These are phyloP conservation scores for Characodon lateralis DNA, from an alignment of 2,797 vertebrate species.

Conservation along the genomic window DNA sequence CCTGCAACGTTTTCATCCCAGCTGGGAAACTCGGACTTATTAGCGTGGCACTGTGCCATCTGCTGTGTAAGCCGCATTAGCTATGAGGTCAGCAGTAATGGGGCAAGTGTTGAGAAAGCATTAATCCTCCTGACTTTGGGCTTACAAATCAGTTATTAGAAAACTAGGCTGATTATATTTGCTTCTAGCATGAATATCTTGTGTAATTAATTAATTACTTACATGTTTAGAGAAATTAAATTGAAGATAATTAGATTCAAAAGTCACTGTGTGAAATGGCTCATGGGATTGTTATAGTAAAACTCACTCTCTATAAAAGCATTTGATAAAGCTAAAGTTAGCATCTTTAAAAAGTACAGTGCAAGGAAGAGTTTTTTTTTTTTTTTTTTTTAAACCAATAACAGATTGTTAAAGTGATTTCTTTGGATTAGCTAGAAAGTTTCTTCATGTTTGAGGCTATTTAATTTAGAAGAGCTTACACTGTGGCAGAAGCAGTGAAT, in stretches of 20 bases:
- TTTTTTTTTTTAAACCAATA: slow-evolving; percentile 20
- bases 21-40: slow-evolving; percentile 53
- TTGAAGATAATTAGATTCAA: neutral
- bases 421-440: slow-evolving; percentile 37
- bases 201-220: slow-evolving; percentile 2
- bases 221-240: slow-evolving; percentile 12
- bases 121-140: slow-evolving; percentile 59
- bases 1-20: slow-evolving; percentile 51
- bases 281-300: neutral
- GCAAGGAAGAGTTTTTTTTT: slow-evolving; percentile 25
- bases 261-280: neutral
- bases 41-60: slow-evolving; percentile 62
- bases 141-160: slow-evolving; percentile 38
- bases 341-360: slow-evolving; percentile 30
- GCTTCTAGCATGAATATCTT: slow-evolving; percentile 11
- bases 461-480: slow-evolving; percentile 45
- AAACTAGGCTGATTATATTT: slow-evolving; percentile 11
- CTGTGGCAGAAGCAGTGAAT: slow-evolving; percentile 43
- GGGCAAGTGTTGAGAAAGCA: slow-evolving; percentile 44
- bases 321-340: neutral
- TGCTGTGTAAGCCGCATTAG: slow-evolving; percentile 69
- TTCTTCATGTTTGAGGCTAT: slow-evolving; percentile 43
- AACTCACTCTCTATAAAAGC: neutral
- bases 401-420: slow-evolving; percentile 33
- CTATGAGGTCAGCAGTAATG: slow-evolving; percentile 64